Conservation (phyloP, 2,797 vertebrate genomes). For the Brachymystax lenok region DNA sequence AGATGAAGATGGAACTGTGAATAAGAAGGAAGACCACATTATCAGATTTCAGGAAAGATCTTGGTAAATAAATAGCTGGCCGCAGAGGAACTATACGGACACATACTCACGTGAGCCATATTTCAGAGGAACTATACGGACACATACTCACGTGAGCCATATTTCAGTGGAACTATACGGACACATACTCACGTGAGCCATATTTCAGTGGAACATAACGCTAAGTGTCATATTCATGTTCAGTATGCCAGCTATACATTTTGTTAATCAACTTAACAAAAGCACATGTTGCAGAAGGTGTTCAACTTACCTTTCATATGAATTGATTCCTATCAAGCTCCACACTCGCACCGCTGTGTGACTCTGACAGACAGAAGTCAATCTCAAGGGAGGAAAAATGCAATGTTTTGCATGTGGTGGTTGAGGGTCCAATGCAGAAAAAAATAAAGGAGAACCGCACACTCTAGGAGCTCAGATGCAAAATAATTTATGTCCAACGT, state of each 20-base stretch:
- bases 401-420: too few species aligned
- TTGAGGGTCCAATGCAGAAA: too few species aligned
- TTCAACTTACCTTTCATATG: background rate
- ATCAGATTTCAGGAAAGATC: background rate
- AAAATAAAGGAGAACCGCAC: too few species aligned
- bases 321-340: background rate
- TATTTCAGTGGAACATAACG: background rate
- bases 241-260: background rate
- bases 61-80: background rate
- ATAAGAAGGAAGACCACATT: background rate
- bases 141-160: background rate
- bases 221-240: too few species aligned
- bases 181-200: background rate
- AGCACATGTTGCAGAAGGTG: background rate
- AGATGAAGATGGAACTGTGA: background rate
- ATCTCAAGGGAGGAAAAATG: background rate
- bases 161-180: background rate
- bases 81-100: background rate
- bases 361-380: background rate
- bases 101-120: background rate
- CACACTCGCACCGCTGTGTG: background rate
- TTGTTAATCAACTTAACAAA: too few species aligned
- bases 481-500: too few species aligned
- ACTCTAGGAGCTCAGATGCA: too few species aligned
- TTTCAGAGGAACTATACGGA: background rate